These are phyloP conservation scores for Aphidius ervi DNA, from an alignment of 1,140 invertebrate species.

Conservation along the genomic window DNA sequence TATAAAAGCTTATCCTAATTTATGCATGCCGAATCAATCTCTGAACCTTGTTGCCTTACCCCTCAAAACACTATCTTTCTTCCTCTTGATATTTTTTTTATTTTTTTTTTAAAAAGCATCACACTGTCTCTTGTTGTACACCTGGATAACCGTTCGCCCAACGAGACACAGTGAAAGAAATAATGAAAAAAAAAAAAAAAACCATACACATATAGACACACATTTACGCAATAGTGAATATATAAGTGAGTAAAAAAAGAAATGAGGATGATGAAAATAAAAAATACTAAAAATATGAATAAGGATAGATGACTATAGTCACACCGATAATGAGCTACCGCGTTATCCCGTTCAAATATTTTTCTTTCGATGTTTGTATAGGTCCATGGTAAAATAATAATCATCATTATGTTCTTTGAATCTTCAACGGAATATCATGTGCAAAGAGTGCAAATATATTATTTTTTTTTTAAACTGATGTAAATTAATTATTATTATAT, in stretches of 20 bases:
- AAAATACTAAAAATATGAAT: background rate
- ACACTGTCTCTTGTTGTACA: constrained; percentile 21
- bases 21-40: constrained; percentile 54
- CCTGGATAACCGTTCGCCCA: constrained; percentile 31
- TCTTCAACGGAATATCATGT: constrained; percentile 11
- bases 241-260: background rate
- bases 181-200: background rate
- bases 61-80: too few species aligned
- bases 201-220: background rate
- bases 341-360: constrained; percentile 46
- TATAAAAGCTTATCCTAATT: constrained; percentile 51
- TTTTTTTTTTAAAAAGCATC: too few species aligned
- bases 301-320: constrained; percentile 11
- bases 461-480: background rate
- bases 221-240: constrained; percentile 1
- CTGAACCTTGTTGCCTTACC: background rate
- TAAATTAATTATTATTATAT: background rate
- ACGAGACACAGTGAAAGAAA: background rate
- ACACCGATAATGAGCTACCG: constrained; percentile 42
- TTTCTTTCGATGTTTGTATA: constrained; percentile 41
- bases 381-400: constrained; percentile 20
- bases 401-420: background rate
- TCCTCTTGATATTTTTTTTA: too few species aligned
- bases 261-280: constrained; percentile 11
- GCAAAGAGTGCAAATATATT: constrained; percentile 8